A percentile compares a stretch with the other conserved stretches of the same genome.
These are phyloP conservation scores for Netelia virgata DNA, from an alignment of 2,888 invertebrate genomes.

Conservation along the genomic window DNA sequence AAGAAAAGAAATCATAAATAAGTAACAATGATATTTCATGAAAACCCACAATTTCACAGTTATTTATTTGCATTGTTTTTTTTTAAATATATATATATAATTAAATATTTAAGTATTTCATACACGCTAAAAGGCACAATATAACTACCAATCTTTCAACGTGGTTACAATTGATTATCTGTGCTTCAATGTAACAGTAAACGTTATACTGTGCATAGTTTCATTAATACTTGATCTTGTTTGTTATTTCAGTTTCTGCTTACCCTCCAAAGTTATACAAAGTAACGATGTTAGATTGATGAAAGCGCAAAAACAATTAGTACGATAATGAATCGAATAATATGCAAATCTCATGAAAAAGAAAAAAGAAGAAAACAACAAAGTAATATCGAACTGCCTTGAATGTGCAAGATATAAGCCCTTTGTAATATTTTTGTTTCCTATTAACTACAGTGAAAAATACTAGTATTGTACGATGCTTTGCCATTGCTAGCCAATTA, in stretches of 20 bases:
- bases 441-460: conserved; percentile 76
- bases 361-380: conserved; percentile 21
- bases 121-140: conserved; percentile 84
- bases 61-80: conserved; percentile 81
- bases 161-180: conserved; percentile 81
- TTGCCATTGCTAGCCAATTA: conserved; percentile 75
- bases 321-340: conserved; percentile 34
- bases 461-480: conserved; percentile 75
- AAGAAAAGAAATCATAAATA: conserved; percentile 77
- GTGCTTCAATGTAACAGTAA: conserved; percentile 69
- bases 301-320: conserved; percentile 52
- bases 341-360: conserved; percentile 3
- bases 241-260: conserved; percentile 62
- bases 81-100: conserved; percentile 72
- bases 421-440: conserved; percentile 46
- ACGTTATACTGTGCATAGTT: conserved; percentile 72
- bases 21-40: conserved; percentile 78
- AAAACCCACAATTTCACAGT: conserved; percentile 81
- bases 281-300: conserved; percentile 68
- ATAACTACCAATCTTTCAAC: conserved; percentile 84
- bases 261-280: conserved; percentile 70
- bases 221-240: conserved; percentile 74
- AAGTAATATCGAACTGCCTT: too few species aligned
- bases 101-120: conserved; percentile 75
- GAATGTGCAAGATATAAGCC: conserved; percentile 20